phyloP scores from a whole-genome alignment of 2,797 vertebrate species.

The Pantherophis vulpinus region DNA sequence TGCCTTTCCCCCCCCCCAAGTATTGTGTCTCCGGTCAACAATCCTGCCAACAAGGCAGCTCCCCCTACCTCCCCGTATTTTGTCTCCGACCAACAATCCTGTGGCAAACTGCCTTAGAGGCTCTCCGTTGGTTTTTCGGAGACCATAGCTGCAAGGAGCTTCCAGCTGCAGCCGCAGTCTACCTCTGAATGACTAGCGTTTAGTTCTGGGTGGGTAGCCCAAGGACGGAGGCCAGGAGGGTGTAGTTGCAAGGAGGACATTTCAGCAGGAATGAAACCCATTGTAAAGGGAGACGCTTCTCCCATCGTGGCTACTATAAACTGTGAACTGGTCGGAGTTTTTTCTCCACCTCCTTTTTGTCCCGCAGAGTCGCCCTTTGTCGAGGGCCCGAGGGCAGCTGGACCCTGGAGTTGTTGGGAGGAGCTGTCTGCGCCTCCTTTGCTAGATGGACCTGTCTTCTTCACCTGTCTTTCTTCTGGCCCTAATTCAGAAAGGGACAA shows the following conservation, averaged over 20 bases:
- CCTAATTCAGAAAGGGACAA: background rate
- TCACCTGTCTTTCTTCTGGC: background rate
- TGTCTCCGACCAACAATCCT: background rate
- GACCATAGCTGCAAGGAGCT: background rate
- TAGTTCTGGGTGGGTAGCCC: background rate
- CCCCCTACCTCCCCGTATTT: background rate
- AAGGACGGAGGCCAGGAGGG: background rate
- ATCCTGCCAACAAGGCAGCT: background rate
- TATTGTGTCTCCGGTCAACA: background rate
- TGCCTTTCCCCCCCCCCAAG: accelerated
- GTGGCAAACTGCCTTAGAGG: no score
- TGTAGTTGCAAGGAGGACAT: background rate
- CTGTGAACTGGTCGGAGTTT: no score
- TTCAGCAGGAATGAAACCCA: background rate
- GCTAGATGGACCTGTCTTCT: background rate
- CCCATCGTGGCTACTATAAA: background rate
- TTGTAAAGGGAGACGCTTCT: background rate
- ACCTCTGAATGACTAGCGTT: background rate
- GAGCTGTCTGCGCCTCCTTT: background rate
- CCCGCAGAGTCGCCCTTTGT: background rate
- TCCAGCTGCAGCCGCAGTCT: background rate
- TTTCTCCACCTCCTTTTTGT: no score
- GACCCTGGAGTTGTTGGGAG: background rate
- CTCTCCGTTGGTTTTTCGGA: background rate
- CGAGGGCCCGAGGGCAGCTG: no score